Base-by-base conservation (phyloP, 2,888 invertebrate species). In the Agrypnus murinus region DNA sequence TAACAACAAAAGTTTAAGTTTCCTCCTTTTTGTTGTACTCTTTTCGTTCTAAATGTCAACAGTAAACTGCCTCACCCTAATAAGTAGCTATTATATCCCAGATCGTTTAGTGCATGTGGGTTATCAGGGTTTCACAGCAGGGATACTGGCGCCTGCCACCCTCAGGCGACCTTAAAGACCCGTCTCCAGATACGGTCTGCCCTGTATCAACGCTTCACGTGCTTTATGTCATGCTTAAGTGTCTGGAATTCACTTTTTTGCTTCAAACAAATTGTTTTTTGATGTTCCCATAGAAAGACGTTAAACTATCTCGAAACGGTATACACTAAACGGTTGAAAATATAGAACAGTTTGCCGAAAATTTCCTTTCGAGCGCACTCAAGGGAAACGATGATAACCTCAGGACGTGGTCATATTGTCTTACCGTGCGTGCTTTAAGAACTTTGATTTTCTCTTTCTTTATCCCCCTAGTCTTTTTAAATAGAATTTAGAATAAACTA, bases 161-260 rank as follows among this genome's bases (percentile, higher is more conserved):
- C 69, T 65, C 46, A 48, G 69, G 71, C 64, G 65, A 71, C 64
- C 64, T 67, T 69, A 66, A 73, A 65, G 69, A 71, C 65, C 69
- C 59, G 67, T 71, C 75, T 71, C 53, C 53, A 73, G 73, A 73
- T 73, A 73, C 67, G 67, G 69, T 67, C 64, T 69, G 62, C 63
- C 69, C 57, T 62, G 73, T 73, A 75, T 73, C 75, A 67, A 66
- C 74, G 71, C 75, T 60, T 74, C 69, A 55, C 69, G 72, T 74
- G 74, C 74, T 75, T 74, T 71, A 73, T 73, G 74, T 71, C 68
- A 69, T 58, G 72, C 58, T 65, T 67, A 67, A 73, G 69, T 71
- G 72, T 40, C 62, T 75, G 65, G 69, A 73, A 73, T 72, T 69
- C 60, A 65, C 67, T 64, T 73, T n/a, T 71, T 65, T 69, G 68